phyloP scores from a whole-genome alignment of 1,140 invertebrate genomes.

The Melipona quadrifasciata region DNA sequence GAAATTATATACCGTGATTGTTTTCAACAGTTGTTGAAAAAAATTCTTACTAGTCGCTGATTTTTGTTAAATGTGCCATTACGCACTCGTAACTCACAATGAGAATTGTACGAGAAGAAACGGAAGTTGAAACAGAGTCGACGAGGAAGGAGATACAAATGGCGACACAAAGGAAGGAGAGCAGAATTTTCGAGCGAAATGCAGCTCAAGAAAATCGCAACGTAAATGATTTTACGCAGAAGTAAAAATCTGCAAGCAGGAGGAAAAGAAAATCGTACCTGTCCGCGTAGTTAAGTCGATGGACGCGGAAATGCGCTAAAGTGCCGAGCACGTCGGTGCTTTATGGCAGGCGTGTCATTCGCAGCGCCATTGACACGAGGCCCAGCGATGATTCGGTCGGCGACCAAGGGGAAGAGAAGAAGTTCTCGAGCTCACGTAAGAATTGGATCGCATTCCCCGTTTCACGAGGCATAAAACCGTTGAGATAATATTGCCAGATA shows the following conservation, averaged over 20 bases:
- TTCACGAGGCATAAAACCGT: conserved; percentile 69
- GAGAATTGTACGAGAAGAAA: too few relatives aligned
- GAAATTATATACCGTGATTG: not conserved
- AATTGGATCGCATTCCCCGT: conserved; percentile 74
- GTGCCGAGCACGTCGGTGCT: conserved; percentile 42
- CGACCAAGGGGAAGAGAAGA: conserved; percentile 46
- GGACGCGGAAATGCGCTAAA: conserved; percentile 10
- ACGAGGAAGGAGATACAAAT: not conserved
- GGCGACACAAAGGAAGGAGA: not conserved
- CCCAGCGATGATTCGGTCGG: conserved; percentile 45
- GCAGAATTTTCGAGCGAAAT: not conserved
- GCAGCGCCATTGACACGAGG: conserved; percentile 66
- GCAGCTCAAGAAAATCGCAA: too few relatives aligned
- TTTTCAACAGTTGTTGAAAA: not conserved
- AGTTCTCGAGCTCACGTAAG: conserved; percentile 57
- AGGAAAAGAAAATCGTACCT: not conserved
- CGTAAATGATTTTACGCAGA: not conserved
- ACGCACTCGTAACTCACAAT: too few relatives aligned
- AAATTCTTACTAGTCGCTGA: not conserved
- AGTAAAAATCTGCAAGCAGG: not conserved
- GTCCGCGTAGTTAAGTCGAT: too few relatives aligned
- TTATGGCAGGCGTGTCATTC: conserved; percentile 74
- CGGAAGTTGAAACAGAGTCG: not conserved
- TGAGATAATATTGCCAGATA: conserved; percentile 78
- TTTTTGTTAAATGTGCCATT: too few relatives aligned